Evolutionary conservation across 2,113 vertebrate species (phyloP).

Genomic region (Pseudorectes ferrugineus): DNA sequence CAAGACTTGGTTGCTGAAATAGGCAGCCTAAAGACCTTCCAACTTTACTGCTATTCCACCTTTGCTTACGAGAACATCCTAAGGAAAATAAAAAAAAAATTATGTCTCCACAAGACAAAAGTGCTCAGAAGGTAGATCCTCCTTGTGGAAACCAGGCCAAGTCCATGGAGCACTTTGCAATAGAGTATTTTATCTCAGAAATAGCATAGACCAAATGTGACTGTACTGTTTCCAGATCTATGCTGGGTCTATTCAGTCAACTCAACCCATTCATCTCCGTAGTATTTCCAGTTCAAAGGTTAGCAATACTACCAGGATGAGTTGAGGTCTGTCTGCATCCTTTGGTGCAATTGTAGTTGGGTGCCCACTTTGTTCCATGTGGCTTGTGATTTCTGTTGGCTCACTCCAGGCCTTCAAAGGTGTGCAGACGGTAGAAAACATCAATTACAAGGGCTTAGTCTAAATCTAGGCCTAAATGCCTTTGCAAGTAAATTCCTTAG

Average conservation of each 20-base stretch:
- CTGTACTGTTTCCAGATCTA: not conserved
- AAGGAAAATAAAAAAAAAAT: not conserved
- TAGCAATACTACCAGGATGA: not conserved
- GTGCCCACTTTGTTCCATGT: not conserved
- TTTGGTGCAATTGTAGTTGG: not conserved
- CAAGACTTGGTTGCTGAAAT: not conserved
- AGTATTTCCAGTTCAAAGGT: not conserved
- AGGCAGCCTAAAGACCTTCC: not conserved
- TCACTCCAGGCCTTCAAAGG: not conserved
- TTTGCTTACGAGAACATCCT: not conserved
- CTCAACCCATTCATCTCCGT: not conserved
- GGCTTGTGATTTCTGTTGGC: not conserved
- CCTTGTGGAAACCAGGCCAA: not conserved
- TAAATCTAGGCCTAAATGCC: not conserved
- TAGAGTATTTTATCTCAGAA: not conserved
- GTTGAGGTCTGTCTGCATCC: not conserved
- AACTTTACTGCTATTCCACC: not conserved
- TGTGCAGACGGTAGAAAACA: not conserved
- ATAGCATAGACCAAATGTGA: not conserved
- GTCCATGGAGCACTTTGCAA: not conserved
- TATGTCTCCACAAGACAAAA: not conserved
- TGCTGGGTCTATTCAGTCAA: not conserved
- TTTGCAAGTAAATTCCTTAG: not conserved
- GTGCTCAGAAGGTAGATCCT: not conserved
- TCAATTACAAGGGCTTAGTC: not conserved